phyloP scores from a whole-genome alignment of 2,113 vertebrate genomes.

The Ginglymostoma cirratum region DNA sequence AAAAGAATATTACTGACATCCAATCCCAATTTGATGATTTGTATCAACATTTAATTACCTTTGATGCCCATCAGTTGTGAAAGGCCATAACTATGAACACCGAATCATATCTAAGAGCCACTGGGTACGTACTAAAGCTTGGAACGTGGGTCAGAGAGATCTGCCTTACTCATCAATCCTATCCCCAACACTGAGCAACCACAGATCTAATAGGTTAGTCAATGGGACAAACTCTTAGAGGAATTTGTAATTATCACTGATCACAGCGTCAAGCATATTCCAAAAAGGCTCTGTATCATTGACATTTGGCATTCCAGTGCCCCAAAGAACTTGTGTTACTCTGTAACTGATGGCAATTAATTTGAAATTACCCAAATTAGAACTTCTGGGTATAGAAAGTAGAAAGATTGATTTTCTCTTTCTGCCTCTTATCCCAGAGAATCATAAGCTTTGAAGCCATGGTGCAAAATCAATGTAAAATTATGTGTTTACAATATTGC shows the following conservation, averaged over 20 bases:
- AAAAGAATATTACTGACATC: background rate
- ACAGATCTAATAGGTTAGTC: background rate
- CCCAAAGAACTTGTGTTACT: background rate
- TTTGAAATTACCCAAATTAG: background rate
- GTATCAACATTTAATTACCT: background rate
- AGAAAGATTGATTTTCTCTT: background rate
- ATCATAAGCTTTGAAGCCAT: background rate
- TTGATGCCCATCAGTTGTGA: background rate
- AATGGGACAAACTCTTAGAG: background rate
- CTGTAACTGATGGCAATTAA: background rate
- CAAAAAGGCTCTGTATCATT: background rate
- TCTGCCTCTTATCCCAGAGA: background rate
- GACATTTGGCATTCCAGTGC: background rate
- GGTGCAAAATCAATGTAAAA: background rate
- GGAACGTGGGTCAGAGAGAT: background rate
- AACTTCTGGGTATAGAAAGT: background rate
- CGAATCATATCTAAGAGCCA: too few species aligned
- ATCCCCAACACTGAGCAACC: background rate
- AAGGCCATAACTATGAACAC: background rate
- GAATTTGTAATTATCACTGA: background rate
- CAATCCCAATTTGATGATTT: background rate
- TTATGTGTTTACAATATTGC: background rate
- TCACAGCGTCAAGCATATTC: background rate
- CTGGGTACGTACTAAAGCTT: background rate
- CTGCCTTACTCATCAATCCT: background rate